Evolutionary conservation across 2,888 invertebrate species (phyloP).

Genomic region (Parnassius mnemosyne): DNA sequence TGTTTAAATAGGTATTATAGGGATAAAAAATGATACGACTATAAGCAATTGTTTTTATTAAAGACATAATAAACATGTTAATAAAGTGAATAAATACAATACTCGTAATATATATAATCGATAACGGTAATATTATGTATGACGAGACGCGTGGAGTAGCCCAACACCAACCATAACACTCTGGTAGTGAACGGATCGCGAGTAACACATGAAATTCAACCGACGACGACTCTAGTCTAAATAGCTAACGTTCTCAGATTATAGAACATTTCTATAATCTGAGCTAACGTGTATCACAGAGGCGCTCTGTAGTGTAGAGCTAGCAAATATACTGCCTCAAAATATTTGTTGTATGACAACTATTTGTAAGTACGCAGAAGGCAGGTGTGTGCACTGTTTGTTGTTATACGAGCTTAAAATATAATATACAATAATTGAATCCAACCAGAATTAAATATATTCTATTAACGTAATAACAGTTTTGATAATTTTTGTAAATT

Average conservation of each 20-base stretch:
- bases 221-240: slow-evolving; percentile 61
- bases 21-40: slow-evolving; percentile 34
- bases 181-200: slow-evolving; percentile 49
- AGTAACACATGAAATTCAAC: slow-evolving; percentile 46
- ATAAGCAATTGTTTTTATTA: slow-evolving; percentile 78
- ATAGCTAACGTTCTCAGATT: slow-evolving; percentile 47
- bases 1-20: background rate
- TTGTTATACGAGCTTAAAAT: slow-evolving; percentile 1
- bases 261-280: too few relatives aligned
- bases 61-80: slow-evolving; percentile 80
- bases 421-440: too few relatives aligned
- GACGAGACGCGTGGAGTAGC: slow-evolving; percentile 56
- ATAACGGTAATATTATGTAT: slow-evolving; percentile 61
- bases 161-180: slow-evolving; percentile 49
- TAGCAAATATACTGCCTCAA: slow-evolving; percentile 43
- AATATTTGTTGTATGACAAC: slow-evolving; percentile 14
- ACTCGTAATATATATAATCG: slow-evolving; percentile 53
- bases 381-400: slow-evolving; percentile 21
- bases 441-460: background rate
- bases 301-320: slow-evolving; percentile 58
- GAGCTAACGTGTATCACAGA: slow-evolving; percentile 65
- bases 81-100: slow-evolving; percentile 79
- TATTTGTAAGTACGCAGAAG: slow-evolving; percentile 10
- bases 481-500: too few relatives aligned
- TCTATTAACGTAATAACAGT: background rate